Evolutionary conservation across 2,797 vertebrate genomes (phyloP), one percentile per base, ranked within the genome.

Genomic region (Gobionotothen gibberifrons): DNA sequence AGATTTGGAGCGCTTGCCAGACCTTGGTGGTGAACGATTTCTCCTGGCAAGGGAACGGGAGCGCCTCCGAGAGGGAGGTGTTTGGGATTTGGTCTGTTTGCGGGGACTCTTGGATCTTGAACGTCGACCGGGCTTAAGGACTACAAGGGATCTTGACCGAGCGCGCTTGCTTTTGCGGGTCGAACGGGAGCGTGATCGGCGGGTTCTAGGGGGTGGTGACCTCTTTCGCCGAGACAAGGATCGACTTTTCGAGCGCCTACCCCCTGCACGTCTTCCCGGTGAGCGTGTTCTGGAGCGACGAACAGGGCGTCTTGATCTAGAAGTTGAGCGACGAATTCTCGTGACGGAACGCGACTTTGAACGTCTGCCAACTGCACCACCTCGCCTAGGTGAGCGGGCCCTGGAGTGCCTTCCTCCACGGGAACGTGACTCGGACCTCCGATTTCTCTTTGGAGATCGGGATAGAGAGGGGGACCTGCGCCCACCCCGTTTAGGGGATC

Each of bases 181-280:
- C 0, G 94, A 95, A 7, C 93, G 86, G 22, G 95, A 95, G 5
- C 85, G 85, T 19, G 93, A 94, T 17, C 91, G 91, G 2, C 90
- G 91, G 12, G 91, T 79, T 69, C 93, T 91, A 12, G 92, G 88
- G 3, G 87, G 87, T 0, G 95, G 93, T 3, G 94, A 91, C 57
- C 90, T 91, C 68, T 78, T 92, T 16, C 91, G 93, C 0, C 89
- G 68, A 32, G 93, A 92, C 32, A 73, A 44, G 14, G 95, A 95
- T n/a, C 86, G 87, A 64, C 92, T 94, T 51, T 88, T 91, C 17
- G 95, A 95, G 19, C 91, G 91, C 55, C 94, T 90, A n/a, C 88
- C 92, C 74, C 89, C 92, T 9, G 75, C n/a, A 8, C 89, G 91
- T 17, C 91, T 91, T 32, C 32, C 69, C 1, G 51, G 78, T 11